Base-by-base conservation (phyloP, 2,888 invertebrate genomes). In the Heteropelma amictum region DNA sequence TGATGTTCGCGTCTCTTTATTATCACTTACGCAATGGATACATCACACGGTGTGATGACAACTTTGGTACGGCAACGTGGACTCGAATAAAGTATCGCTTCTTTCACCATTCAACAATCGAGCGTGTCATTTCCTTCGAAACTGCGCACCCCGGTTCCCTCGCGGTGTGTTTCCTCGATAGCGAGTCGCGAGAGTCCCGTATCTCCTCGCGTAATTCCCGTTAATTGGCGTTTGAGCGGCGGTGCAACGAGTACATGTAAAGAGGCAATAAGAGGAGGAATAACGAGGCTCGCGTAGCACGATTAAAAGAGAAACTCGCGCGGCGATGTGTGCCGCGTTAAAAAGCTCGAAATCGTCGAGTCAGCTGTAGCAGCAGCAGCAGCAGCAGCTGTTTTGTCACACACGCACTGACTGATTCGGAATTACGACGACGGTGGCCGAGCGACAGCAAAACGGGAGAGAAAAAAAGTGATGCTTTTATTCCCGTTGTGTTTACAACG, bases 21-120 rank as follows among this genome's bases (percentile, higher is more conserved):
- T 73, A 77, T 80, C 85, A 85, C 85, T 86, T 82, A 82, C 79
- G 83, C 84, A 85, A 86, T 83, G 82, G 79, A 83, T 83, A 81
- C 84, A 84, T 82, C 80, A 80, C 84, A 81, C 69, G 68, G 77
- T 72, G 75, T 56, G 72, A 71, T 71, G 72, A 73, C 53, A 70
- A 56, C 68, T 51, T 51, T 42, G 33, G 47, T 40, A 54, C 30
- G 61, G 42, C 35, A 51, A 30, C 30, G 61, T 75, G 58, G 58
- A 68, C 56, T 71, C 72, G 51, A 51, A 64, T 45, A 30, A 58
- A 33, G 28, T 63, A n/a, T n/a, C n/a, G n/a, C n/a, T 49, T 40
- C 58, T 38, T 54, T 19, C 38, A 40, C 49, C n/a, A 14, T 42
- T 47, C 42, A 35, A 58, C n/a, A n/a, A n/a, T n/a, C n/a, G n/a